A percentile compares a stretch with the other conserved stretches of the same genome.
Conservation (phyloP, 2,113 vertebrate species). For the Microtus pennsylvanicus region DNA sequence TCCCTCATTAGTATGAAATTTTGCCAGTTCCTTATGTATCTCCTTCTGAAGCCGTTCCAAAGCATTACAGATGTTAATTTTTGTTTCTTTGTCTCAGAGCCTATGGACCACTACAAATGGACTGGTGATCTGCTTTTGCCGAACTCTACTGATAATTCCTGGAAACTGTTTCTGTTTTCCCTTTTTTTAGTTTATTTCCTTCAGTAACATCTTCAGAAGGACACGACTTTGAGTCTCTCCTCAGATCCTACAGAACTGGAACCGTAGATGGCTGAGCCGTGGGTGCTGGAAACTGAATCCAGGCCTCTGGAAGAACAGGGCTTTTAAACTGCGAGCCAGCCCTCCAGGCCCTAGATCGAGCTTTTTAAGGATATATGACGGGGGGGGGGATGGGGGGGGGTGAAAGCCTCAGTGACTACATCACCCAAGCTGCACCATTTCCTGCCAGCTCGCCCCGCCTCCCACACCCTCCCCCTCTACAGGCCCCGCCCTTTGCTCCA, state of each 20-base stretch:
- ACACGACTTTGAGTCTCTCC: not conserved
- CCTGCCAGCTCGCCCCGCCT: not conserved
- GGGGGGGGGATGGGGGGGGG: no score
- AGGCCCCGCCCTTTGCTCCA: not conserved
- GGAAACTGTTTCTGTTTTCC: not conserved
- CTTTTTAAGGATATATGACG: not conserved
- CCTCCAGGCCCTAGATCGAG: not conserved
- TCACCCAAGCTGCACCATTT: no score
- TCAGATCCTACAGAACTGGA: not conserved
- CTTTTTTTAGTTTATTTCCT: not conserved
- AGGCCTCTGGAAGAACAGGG: not conserved
- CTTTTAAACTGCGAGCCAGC: not conserved
- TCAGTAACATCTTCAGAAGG: not conserved
- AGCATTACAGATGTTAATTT: not conserved
- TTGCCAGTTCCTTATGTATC: not conserved
- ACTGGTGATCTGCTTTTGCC: not conserved
- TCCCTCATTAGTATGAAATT: not conserved
- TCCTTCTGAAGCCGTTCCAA: not conserved
- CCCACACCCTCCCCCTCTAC: no score
- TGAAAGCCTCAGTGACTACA: not conserved
- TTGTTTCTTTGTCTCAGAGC: not conserved
- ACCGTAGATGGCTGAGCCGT: not conserved
- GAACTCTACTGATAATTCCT: no score
- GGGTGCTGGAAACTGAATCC: not conserved
- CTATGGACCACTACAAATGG: not conserved